These are phyloP conservation scores for Rhinoderma darwinii DNA, from an alignment of 2,113 vertebrate genomes.

Conservation along the genomic window DNA sequence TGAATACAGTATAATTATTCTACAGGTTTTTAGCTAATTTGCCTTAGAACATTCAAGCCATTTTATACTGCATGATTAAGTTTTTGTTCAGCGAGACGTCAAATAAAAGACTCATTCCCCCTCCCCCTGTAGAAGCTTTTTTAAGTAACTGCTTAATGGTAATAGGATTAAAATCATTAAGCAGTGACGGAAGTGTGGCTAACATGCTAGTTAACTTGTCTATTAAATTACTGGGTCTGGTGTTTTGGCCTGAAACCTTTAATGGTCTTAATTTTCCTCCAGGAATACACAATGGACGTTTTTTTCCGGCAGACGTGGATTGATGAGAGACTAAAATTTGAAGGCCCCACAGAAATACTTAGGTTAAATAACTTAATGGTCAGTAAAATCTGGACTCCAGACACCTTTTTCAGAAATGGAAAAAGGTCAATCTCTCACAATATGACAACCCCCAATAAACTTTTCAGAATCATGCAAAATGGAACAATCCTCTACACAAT, in stretches of 20 bases:
- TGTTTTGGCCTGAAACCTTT: slow-evolving; percentile 45
- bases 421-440: slow-evolving; percentile 97
- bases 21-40: slow-evolving; percentile 54
- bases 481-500: slow-evolving; percentile 98
- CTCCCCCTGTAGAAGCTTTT: slow-evolving; percentile 42
- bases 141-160: slow-evolving; percentile 56
- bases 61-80: slow-evolving; percentile 52
- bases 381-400: slow-evolving; percentile 98
- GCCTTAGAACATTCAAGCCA: slow-evolving; percentile 48
- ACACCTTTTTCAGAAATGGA: slow-evolving; percentile 98
- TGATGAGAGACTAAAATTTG: slow-evolving; percentile 90
- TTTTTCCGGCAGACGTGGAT: slow-evolving; percentile 99
- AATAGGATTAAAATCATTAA: slow-evolving; percentile 59
- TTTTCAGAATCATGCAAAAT: slow-evolving; percentile 98
- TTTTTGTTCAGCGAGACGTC: slow-evolving; percentile 49
- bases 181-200: slow-evolving; percentile 53
- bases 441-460: slow-evolving; percentile 97
- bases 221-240: slow-evolving; percentile 51
- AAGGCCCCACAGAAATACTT: slow-evolving; percentile 95
- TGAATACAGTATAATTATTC: slow-evolving; percentile 41
- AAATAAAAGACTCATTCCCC: slow-evolving; percentile 29
- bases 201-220: slow-evolving; percentile 54
- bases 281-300: slow-evolving; percentile 99
- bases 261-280: slow-evolving; percentile 49
- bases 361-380: slow-evolving; percentile 98